A percentile compares a stretch with the other conserved stretches of the same genome.
These are phyloP conservation scores for Rutpela maculata DNA, from an alignment of 2,888 invertebrate genomes.

Conservation along the genomic window DNA sequence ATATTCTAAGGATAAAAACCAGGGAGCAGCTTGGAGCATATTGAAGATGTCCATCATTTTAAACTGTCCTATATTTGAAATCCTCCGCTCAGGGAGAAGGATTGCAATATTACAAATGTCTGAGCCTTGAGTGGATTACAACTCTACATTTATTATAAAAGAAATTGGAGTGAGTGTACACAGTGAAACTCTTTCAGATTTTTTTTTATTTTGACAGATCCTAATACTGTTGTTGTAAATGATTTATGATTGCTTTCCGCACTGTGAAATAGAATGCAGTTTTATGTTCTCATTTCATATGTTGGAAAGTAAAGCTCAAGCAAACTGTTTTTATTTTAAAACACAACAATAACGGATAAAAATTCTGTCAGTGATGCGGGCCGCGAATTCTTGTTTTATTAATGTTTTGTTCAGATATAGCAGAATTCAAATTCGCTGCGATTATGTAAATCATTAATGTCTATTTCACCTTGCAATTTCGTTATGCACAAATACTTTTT, in stretches of 20 bases:
- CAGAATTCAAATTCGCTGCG: too few species aligned
- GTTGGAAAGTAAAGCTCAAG: neutral
- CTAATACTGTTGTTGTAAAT: conserved; percentile 3
- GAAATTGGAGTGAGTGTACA: conserved; percentile 10
- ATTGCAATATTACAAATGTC: conserved; percentile 32
- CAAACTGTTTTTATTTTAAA: too few species aligned
- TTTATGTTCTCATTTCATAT: neutral
- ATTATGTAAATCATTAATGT: too few species aligned
- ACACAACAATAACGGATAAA: too few species aligned
- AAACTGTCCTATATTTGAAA: conserved; percentile 38
- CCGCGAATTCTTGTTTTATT: too few species aligned
- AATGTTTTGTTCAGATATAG: too few species aligned
- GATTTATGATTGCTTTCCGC: conserved; percentile 14
- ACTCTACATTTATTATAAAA: conserved; percentile 19
- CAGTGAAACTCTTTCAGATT: conserved; percentile 9
- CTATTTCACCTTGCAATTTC: too few species aligned
- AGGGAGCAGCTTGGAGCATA: conserved; percentile 20
- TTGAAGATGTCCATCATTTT: conserved; percentile 38
- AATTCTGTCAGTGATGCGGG: too few species aligned
- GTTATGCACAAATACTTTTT: too few species aligned
- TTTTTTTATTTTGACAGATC: conserved; percentile 34
- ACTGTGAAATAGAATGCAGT: neutral
- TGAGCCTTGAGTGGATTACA: conserved; percentile 38
- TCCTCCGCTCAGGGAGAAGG: conserved; percentile 30
- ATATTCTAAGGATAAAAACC: conserved; percentile 20